Evolutionary conservation across 2,113 vertebrate species (phyloP), one percentile per base, ranked within the genome.

Genomic region (Hydrochoerus hydrochaeris): DNA sequence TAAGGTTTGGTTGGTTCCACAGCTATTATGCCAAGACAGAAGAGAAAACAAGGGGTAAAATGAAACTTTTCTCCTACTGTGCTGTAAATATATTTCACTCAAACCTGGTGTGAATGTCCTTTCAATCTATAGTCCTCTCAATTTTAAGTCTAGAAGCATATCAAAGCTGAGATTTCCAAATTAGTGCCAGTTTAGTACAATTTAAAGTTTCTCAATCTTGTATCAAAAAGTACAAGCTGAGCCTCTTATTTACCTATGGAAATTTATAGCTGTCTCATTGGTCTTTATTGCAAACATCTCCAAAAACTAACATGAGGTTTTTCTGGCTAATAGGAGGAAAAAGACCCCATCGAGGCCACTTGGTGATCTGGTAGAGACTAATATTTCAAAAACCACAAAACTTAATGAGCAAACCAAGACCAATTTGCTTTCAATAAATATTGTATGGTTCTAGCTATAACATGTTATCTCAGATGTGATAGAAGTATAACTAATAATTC

Each of bases 111-210:
- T 54, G 77, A 97, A 92, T 94, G 85, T 44, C 57, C 13, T 78
- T 97, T 57, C 16, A 92, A 71, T 62, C 91, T 88, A 82, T 28
- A 58, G 90, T 86, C 17, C 62, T n/a, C 24, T 88, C 26, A 93
- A 95, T 94, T 71, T 97, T 93, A 94, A 88, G 83, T 94, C 38
- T 49, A 60, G 65, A 44, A 97, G 52, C n/a, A 90, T 88, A 97
- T 95, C 71, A 97, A 96, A 98, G n/a, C 54, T 96, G 91, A 97
- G 80, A 96, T 44, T 95, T 93, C 20, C 81, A 98, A 98, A 98
- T 98, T 96, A 97, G 88, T 94, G 32, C 8, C 82, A 98, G 96
- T 97, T 98, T 97, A 96, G 63, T 95, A 81, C 62, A 98, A 95
- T 97, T 97, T 96, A 69, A 84, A 90, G 84, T 97, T 22, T 1